Percentiles rank a stretch among this genome's conserved stretches.
Conservation (phyloP, 2,113 vertebrate species). For the Macaca nemestrina region DNA sequence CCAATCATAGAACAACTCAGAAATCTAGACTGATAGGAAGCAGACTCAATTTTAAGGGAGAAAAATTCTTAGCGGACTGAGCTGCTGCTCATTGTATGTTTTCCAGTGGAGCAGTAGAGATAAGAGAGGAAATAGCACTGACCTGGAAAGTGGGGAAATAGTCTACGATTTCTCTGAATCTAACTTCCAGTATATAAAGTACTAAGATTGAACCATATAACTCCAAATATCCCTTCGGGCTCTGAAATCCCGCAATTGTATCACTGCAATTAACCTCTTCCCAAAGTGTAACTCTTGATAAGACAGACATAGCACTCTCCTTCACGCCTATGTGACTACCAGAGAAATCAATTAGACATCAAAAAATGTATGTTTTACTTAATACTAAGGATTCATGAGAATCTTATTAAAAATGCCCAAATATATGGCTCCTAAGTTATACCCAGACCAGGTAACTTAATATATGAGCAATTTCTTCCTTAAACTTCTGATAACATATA, state of each 20-base stretch:
- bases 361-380: neutral
- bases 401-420: neutral
- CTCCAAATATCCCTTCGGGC: neutral
- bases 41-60: neutral
- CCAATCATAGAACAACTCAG: neutral
- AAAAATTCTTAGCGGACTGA: neutral
- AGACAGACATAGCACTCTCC: neutral
- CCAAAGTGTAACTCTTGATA: neutral
- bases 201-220: no score
- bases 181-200: neutral
- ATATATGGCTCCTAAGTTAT: neutral
- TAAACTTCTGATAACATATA: neutral
- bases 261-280: neutral
- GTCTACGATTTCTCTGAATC: neutral
- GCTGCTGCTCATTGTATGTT: neutral
- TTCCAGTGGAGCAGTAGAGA: neutral
- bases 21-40: neutral
- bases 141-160: neutral
- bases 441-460: neutral
- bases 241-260: neutral
- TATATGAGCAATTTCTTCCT: neutral
- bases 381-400: neutral
- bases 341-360: neutral
- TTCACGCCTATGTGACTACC: neutral
- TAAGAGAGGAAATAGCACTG: neutral